Evolutionary conservation across 2,888 invertebrate species (phyloP).

Genomic region (Ypsolopha sequella): DNA sequence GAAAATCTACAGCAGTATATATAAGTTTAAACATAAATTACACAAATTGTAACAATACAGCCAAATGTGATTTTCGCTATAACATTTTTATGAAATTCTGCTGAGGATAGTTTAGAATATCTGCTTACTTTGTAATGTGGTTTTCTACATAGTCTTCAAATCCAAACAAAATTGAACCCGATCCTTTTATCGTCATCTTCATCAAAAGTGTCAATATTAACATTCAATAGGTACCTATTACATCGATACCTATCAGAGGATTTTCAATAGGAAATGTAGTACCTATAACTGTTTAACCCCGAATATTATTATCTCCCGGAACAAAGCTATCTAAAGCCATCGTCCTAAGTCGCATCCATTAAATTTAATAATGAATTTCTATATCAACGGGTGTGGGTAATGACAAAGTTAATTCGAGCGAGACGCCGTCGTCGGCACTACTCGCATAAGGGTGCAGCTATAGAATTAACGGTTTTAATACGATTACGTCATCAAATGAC

Average conservation of each 20-base stretch:
- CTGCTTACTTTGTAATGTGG: no score
- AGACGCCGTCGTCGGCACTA: slow-evolving; percentile 7
- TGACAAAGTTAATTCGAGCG: slow-evolving; percentile 19
- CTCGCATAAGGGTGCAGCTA: neutral
- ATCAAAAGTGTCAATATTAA: no score
- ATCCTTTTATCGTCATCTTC: no score
- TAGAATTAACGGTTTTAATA: neutral
- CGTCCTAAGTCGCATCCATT: slow-evolving; percentile 13
- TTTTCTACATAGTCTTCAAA: no score
- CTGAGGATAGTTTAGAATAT: no score
- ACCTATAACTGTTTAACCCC: neutral
- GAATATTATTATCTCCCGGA: slow-evolving; percentile 6
- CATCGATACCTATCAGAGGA: neutral
- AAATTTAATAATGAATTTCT: slow-evolving; percentile 28
- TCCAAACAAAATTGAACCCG: no score
- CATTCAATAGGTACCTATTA: neutral
- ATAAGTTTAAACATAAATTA: no score
- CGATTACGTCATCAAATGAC: no score
- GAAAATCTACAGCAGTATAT: no score
- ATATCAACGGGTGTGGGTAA: slow-evolving; percentile 19
- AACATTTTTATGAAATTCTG: no score
- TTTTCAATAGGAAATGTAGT: neutral
- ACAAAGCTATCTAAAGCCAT: slow-evolving; percentile 8
- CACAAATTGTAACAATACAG: no score
- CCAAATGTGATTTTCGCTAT: no score